Conservation (phyloP, 1,140 invertebrate species). For the Hyles vespertilio region DNA sequence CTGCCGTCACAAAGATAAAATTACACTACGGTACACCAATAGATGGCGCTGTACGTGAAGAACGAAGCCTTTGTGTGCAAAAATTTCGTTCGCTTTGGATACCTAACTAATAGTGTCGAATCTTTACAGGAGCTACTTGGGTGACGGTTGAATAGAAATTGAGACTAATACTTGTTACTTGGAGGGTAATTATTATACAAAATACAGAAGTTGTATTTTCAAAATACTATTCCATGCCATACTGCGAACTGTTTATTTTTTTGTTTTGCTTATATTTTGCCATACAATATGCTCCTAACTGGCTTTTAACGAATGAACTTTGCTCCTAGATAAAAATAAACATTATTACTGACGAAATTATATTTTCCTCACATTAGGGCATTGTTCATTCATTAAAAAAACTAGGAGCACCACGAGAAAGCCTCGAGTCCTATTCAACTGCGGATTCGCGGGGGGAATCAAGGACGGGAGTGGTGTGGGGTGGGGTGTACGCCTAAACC, state of each 20-base stretch:
- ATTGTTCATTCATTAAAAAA: not conserved
- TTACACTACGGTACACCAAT: too few species aligned
- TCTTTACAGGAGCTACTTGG: conserved; percentile 21
- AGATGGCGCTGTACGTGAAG: conserved; percentile 51
- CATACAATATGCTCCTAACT: too few species aligned
- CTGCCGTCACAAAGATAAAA: conserved; percentile 41
- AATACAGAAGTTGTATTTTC: too few species aligned
- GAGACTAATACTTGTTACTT: conserved; percentile 16
- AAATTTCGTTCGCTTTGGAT: conserved; percentile 20
- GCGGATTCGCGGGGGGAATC: conserved; percentile 27
- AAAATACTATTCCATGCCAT: too few species aligned
- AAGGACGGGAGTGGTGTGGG: conserved; percentile 27
- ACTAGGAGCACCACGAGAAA: conserved; percentile 9
- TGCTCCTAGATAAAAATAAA: too few species aligned
- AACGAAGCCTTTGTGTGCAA: conserved; percentile 17
- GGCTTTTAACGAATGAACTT: too few species aligned
- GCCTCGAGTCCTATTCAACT: conserved; percentile 49
- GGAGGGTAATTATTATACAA: too few species aligned
- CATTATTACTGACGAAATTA: too few species aligned
- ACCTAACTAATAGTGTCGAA: conserved; percentile 16
- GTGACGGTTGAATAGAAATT: conserved; percentile 47
- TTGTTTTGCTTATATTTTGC: too few species aligned
- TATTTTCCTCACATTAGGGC: not conserved
- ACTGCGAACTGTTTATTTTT: too few species aligned
- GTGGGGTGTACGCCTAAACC: conserved; percentile 45